A percentile compares a stretch with the other conserved stretches of the same genome.
Evolutionary conservation across 2,797 vertebrate genomes (phyloP).

Genomic region (Kryptolebias ocellatus): DNA sequence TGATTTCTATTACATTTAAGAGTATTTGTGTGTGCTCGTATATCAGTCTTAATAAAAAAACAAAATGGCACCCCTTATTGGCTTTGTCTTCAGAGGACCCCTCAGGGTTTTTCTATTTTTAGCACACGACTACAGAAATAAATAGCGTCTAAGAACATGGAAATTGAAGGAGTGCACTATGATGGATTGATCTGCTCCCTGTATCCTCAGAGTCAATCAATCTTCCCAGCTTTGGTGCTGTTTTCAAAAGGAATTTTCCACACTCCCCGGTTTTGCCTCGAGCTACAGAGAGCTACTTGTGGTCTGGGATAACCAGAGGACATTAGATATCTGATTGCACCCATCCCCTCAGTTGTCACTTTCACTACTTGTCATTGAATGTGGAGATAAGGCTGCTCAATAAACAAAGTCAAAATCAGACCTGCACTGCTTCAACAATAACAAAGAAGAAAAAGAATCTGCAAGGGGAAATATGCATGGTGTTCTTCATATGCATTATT

Average conservation of each 20-base stretch:
- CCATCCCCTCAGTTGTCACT: conserved; percentile 45
- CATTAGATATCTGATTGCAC: conserved; percentile 63
- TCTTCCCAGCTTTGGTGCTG: conserved; percentile 68
- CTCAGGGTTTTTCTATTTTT: conserved; percentile 32
- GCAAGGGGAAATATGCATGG: not conserved
- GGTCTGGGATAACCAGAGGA: conserved; percentile 56
- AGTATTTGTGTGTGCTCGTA: conserved; percentile 23
- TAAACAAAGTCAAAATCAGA: conserved; percentile 23
- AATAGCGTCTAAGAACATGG: conserved; percentile 64
- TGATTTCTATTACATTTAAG: conserved; percentile 7
- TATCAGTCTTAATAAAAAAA: conserved; percentile 29
- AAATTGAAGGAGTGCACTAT: conserved; percentile 56
- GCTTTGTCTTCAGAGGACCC: conserved; percentile 25
- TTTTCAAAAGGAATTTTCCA: conserved; percentile 69
- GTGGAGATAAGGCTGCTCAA: conserved; percentile 28
- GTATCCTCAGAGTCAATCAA: conserved; percentile 76
- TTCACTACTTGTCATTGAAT: conserved; percentile 40
- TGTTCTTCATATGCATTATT: conserved; percentile 18
- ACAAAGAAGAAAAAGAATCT: too few relatives aligned
- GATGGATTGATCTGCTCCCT: conserved; percentile 81
- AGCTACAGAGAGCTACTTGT: conserved; percentile 42
- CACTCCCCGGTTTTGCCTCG: conserved; percentile 36
- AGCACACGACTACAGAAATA: conserved; percentile 54
- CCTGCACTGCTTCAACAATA: not conserved
- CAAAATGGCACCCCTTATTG: conserved; percentile 15